Percentiles rank a stretch among this genome's conserved stretches.
phyloP scores from a whole-genome alignment of 1,140 invertebrate species.

The Megalonaias nervosa region DNA sequence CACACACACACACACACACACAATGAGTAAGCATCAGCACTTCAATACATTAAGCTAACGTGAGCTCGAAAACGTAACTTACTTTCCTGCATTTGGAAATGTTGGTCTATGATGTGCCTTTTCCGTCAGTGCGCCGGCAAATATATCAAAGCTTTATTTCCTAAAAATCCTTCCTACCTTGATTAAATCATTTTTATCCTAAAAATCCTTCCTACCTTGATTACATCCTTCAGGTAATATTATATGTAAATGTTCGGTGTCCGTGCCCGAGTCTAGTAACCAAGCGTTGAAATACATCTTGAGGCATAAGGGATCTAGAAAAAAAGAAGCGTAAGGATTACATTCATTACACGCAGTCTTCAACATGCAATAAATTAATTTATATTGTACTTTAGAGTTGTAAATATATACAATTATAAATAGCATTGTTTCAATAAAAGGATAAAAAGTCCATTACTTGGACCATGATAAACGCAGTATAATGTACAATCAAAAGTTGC shows the following conservation, averaged over 20 bases:
- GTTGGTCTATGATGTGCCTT: background rate
- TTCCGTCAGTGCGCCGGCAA: background rate
- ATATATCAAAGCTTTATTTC: background rate
- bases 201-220: slow-evolving; percentile 32
- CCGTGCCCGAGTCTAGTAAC: slow-evolving; percentile 60
- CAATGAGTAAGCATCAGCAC: background rate
- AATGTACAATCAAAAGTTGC: no score
- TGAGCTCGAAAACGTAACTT: no score
- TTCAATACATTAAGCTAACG: background rate
- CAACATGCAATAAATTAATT: no score
- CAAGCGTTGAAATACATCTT: slow-evolving; percentile 64
- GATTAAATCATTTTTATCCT: background rate
- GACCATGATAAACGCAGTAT: no score
- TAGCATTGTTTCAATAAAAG: no score
- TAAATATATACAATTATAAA: no score
- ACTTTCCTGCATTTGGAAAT: no score
- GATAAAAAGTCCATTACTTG: no score
- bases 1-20: background rate
- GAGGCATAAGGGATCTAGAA: slow-evolving; percentile 51
- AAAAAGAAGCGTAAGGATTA: slow-evolving; percentile 2
- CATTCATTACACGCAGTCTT: background rate
- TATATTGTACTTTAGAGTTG: no score
- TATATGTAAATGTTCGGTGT: slow-evolving; percentile 65
- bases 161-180: slow-evolving; percentile 29
- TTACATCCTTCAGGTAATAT: slow-evolving; percentile 41